Evolutionary conservation across 2,888 invertebrate species (phyloP), one percentile per base, ranked within the genome.

Genomic region (Philonicus albiceps): DNA sequence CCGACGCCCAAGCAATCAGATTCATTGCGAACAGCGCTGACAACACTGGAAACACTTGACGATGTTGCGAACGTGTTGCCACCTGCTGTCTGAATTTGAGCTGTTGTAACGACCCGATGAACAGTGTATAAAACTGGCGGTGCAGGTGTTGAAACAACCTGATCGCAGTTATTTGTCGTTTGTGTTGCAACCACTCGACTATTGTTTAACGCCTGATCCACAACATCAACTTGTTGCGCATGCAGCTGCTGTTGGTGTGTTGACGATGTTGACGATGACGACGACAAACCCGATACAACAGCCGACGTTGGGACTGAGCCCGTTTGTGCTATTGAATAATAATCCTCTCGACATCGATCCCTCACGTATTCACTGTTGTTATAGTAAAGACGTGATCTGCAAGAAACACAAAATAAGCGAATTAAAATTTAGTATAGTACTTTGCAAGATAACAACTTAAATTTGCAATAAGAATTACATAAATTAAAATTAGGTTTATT

Each of bases 71-170:
- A 92, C 19, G 92, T 91, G 87, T 90, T 91, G 73, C 92, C 91
- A 40, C 89, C 90, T 40, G 91, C 91, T 73, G 92, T 92, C 89
- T 92, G 92, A 86, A 92, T 91, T 89, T 92, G 92, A 83, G 92
- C 91, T 74, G 92, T 92, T 84, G 92, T 92, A 84, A 92, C 92
- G 87, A 92, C 92, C 37, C 92, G 91, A 89, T 92, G 92, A 85
- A 92, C 92, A 27, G 92, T 92, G 88, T 92, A 92, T 89, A 92
- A 89, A 86, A 92, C 89, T 22, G 92, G 92, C 83, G 91, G 91
- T 87, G 90, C 89, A 22, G 31, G 81, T 74, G 84, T 86, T 4
- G 81, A 43, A 43, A 31, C 76, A 37, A 31, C 76, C 49, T 76
- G 84, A 64, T 78, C 72, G 88, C 89, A 89, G 86, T 89, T 90